Percentiles rank a stretch among this genome's conserved stretches.
phyloP scores from a whole-genome alignment of 2,113 vertebrate genomes.

The Anser cygnoides region DNA sequence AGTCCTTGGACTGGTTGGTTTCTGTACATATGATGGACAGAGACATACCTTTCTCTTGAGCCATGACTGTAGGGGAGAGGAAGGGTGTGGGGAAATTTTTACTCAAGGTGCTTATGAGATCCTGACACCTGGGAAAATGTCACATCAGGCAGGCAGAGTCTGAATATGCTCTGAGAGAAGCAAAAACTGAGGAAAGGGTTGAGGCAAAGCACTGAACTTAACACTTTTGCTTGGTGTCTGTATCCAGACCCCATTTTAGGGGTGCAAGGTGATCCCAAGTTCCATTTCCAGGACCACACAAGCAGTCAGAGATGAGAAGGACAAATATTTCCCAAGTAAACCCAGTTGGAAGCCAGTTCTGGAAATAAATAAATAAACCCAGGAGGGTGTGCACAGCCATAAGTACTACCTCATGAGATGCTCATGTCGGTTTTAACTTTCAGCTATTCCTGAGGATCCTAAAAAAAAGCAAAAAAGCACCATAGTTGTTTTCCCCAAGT shows the following conservation, averaged over 20 bases:
- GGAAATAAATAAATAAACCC: too few relatives aligned
- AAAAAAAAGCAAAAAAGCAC: not conserved
- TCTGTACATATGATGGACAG: not conserved
- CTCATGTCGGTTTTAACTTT: not conserved
- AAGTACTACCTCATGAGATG: not conserved
- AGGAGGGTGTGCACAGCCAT: not conserved
- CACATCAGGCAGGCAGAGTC: not conserved
- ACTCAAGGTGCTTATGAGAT: not conserved
- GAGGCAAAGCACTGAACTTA: not conserved
- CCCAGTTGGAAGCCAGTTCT: not conserved
- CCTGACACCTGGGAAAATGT: not conserved
- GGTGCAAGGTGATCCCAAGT: not conserved
- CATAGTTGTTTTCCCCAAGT: not conserved
- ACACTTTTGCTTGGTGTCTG: not conserved
- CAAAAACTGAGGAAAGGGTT: not conserved
- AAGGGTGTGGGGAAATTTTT: conserved; percentile 18
- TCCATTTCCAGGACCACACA: not conserved
- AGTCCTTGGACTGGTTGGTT: not conserved
- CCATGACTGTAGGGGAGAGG: not conserved
- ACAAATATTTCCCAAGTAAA: not conserved
- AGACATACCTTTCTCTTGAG: conserved; percentile 20
- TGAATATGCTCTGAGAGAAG: not conserved
- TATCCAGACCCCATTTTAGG: not conserved
- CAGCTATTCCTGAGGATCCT: not conserved
- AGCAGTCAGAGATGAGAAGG: not conserved